phyloP scores from a whole-genome alignment of 1,140 invertebrate genomes.

The Cephus cinctus region DNA sequence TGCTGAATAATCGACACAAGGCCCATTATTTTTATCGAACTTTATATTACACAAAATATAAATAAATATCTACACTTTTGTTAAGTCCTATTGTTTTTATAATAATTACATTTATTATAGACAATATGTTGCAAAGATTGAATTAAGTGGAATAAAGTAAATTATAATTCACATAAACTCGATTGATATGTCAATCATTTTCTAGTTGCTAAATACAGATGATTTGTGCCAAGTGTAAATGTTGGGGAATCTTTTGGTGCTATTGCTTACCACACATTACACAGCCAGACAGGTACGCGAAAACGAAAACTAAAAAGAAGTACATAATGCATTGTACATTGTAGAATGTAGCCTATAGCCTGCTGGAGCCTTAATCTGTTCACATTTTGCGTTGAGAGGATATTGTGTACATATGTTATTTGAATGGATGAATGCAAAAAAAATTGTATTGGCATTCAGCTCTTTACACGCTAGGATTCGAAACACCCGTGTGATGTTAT shows the following conservation, averaged over 20 bases:
- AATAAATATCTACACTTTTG: conserved; percentile 30
- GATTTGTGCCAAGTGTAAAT: conserved; percentile 17
- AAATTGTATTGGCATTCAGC: conserved; percentile 45
- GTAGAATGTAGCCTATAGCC: conserved; percentile 55
- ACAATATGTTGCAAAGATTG: conserved; percentile 38
- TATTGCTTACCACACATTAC: conserved; percentile 53
- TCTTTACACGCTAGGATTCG: conserved; percentile 41
- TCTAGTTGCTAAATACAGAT: conserved; percentile 19
- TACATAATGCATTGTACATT: conserved; percentile 56
- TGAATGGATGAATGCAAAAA: conserved; percentile 50
- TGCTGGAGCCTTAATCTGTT: conserved; percentile 58
- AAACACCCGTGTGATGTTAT: conserved; percentile 45
- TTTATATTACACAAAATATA: conserved; percentile 30
- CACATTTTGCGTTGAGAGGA: conserved; percentile 48
- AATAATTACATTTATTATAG: conserved; percentile 36
- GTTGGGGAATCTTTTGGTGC: conserved; percentile 42
- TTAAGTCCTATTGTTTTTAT: conserved; percentile 39
- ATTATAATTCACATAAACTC: conserved; percentile 34
- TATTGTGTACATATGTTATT: conserved; percentile 57
- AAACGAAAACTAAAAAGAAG: conserved; percentile 28
- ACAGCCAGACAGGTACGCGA: conserved; percentile 50
- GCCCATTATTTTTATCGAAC: conserved; percentile 46
- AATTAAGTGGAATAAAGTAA: conserved; percentile 34
- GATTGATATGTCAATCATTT: conserved; percentile 28
- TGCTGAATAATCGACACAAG: too few relatives aligned